Conservation (phyloP, 2,113 vertebrate species). For the Petrocephalus zakoni region DNA sequence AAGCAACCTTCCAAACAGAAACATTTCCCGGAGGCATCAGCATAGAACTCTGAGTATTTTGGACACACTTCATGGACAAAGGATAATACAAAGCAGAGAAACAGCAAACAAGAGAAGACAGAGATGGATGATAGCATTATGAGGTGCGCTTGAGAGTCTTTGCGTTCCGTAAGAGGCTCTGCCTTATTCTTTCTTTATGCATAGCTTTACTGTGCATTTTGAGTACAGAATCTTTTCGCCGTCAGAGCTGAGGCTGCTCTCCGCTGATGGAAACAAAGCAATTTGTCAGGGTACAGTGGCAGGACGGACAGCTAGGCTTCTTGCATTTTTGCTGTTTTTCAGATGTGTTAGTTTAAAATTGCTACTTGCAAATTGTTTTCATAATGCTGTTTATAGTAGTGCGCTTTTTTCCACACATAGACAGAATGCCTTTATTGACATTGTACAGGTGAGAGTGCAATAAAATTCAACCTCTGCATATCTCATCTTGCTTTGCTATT, state of each 20-base stretch:
- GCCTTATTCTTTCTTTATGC: not conserved
- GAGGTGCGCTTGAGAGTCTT: not conserved
- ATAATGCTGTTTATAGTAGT: not conserved
- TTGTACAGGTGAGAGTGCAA: not conserved
- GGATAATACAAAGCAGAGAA: constrained; percentile 1
- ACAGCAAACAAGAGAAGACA: constrained; percentile 1
- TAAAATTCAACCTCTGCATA: not conserved
- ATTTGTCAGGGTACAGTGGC: not conserved
- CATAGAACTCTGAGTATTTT: not conserved
- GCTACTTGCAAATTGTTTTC: not conserved
- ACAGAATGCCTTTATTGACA: not conserved
- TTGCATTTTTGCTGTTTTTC: constrained; percentile 1
- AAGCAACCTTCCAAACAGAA: not conserved
- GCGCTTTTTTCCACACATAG: not conserved
- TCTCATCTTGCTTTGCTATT: not conserved
- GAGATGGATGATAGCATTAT: constrained; percentile 5
- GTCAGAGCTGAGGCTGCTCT: not conserved
- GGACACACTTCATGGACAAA: constrained; percentile 9
- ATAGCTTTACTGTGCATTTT: not conserved
- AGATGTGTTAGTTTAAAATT: not conserved
- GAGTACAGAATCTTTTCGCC: not conserved
- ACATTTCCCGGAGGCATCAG: not conserved
- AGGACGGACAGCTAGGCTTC: not conserved
- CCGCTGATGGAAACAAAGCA: not conserved
- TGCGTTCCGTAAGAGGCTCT: not conserved